Evolutionary conservation across 2,113 vertebrate genomes (phyloP), one percentile per base, ranked within the genome.

Genomic region (Cyprinodon variegatus): DNA sequence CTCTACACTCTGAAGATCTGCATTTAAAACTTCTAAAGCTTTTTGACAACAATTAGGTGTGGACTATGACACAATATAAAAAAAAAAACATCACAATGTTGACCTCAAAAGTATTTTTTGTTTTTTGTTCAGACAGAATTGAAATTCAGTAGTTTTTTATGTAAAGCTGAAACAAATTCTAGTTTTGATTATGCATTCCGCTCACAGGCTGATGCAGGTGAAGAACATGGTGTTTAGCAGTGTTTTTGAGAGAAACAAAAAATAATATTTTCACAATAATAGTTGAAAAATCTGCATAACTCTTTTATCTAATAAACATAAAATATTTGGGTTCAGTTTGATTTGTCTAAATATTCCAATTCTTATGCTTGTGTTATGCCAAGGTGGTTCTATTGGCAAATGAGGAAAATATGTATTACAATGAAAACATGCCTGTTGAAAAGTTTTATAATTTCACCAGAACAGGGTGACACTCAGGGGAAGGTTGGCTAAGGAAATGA

Each of bases 41-140:
- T 62, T 22, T 65, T 14, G 61, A 48, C 70, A 9, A 60, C 29
- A 29, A 48, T 43, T 48, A 68, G 40, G 39, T 43, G 59, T 60
- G 69, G 43, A 64, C 61, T 70, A 29, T 70, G 46, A 76, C 67
- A 46, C 39, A 50, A 70, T 64, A 48, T n/a, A 80, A 86, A 85
- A 78, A 71, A 83, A 61, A 38, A 57, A 8, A 9, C 20, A 20
- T 57, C 3, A 10, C 17, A 57, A 15, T n/a, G 20, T n/a, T 57
- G 66, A 17, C 68, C 15, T 15, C 43, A 65, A 72, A 68, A 75
- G 64, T 61, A 15, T 53, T 67, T 83, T 67, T 63, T 65, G 77
- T 70, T 40, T 11, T 74, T 62, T 4, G 64, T 38, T 69, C 45
- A 11, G 65, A 77, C 65, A 48, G 45, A 14, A 59, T 73, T 80